Base-by-base conservation (phyloP, 2,113 vertebrate species). In the Eubucco bourcierii region DNA sequence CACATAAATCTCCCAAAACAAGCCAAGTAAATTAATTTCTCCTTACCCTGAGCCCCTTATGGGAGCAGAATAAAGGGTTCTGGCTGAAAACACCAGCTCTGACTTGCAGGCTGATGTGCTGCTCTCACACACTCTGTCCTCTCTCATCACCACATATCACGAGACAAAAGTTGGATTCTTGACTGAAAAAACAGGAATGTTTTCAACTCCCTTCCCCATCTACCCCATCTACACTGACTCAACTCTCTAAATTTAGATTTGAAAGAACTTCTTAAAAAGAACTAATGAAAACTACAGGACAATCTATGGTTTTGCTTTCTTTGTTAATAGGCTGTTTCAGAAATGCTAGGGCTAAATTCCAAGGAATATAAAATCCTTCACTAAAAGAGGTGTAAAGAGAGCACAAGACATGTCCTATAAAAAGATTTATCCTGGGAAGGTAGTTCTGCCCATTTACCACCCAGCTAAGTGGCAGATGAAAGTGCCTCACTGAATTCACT, bases 281-380 rank as follows among this genome's bases (percentile, higher is more conserved):
- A 39, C 20, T 87, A 59, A 93, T 79, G 84, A 88, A 87, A 90
- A 90, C 72, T 10, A 80, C 66, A 50, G 20, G 59, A 80, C n/a
- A n/a, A 83, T 58, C 75, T 66, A 72, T 84, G 90, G 9, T 79
- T 90, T 94, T 90, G 14, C 5, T 81, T 41, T 44, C 75, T 84
- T 82, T 68, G 76, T 82, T 86, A 75, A 81, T 39, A 80, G 14
- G 12, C n/a, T 25, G 2, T 31, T 90, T 78, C 37, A 55, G 74
- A 46, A 80, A 44, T 4, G 37, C 47, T 27, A 2, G 59, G 93
- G 81, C 83, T 81, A 31, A 58, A 67, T 59, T 86, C 91, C 78
- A 50, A 58, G 37, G 47, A 78, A 50, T 31, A 50, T 19, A 34
- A 95, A 92, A 71, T 10, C 74, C 76, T 34, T 72, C 3, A 1